phyloP scores from a whole-genome alignment of 2,797 vertebrate species.

The Knipowitschia caucasica region DNA sequence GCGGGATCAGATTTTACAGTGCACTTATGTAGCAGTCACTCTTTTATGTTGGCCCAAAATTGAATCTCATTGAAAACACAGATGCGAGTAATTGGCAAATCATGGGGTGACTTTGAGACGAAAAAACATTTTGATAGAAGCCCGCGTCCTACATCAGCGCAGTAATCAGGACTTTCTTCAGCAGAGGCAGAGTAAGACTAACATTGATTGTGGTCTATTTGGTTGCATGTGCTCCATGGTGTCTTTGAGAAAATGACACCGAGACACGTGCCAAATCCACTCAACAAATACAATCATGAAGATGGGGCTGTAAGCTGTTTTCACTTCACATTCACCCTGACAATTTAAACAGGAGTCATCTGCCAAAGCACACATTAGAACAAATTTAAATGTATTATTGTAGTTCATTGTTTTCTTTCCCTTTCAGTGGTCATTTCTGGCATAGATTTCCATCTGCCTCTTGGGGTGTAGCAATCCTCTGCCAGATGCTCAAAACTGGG shows the following conservation, averaged over 20 bases:
- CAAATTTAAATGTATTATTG: neutral
- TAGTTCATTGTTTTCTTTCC: neutral
- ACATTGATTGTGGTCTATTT: conserved; percentile 49
- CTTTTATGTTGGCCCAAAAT: conserved; percentile 65
- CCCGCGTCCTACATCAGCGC: conserved; percentile 42
- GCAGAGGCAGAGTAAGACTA: conserved; percentile 52
- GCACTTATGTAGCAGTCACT: conserved; percentile 50
- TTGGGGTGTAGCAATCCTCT: neutral
- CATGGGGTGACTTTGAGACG: conserved; percentile 56
- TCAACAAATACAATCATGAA: conserved; percentile 19
- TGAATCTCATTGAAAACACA: conserved; percentile 68
- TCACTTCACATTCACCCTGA: conserved; percentile 15
- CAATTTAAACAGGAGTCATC: neutral
- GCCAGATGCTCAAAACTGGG: neutral
- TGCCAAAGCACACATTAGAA: neutral
- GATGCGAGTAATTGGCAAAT: conserved; percentile 69
- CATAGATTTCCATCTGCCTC: neutral
- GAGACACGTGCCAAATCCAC: conserved; percentile 11
- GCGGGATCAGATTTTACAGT: conserved; percentile 66
- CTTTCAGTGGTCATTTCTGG: neutral
- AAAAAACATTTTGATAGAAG: conserved; percentile 63
- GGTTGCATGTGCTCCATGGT: conserved; percentile 41
- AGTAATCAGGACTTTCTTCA: conserved; percentile 50
- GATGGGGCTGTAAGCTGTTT: conserved; percentile 13
- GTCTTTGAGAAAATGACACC: conserved; percentile 18